A percentile compares a stretch with the other conserved stretches of the same genome.
Evolutionary conservation across 1,140 invertebrate species (phyloP).

Genomic region (Drosophila nigrodunni): DNA sequence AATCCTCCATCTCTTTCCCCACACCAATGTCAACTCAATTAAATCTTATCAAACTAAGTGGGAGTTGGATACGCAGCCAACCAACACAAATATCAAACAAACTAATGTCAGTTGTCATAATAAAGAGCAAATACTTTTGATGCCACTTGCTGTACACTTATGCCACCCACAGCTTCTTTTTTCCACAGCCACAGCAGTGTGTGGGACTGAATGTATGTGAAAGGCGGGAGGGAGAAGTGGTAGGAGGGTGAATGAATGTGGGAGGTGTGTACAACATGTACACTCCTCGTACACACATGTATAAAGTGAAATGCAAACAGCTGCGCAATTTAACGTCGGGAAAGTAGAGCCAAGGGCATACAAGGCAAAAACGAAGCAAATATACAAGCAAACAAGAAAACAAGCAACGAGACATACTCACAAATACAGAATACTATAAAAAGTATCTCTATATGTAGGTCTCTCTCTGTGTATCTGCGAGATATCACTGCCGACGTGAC

Average conservation of each 20-base stretch:
- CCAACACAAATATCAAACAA: constrained; percentile 81
- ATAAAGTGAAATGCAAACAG: constrained; percentile 81
- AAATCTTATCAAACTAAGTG: constrained; percentile 72
- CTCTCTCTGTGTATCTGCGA: constrained; percentile 25
- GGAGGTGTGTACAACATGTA: constrained; percentile 17
- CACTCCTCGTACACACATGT: constrained; percentile 44
- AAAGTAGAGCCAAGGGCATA: constrained; percentile 79
- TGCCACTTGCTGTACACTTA: constrained; percentile 70
- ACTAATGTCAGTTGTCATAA: constrained; percentile 83
- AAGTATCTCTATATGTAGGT: constrained; percentile 3
- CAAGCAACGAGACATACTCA: constrained; percentile 20
- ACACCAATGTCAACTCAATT: constrained; percentile 73
- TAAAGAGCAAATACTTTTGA: constrained; percentile 83
- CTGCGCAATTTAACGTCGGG: constrained; percentile 78
- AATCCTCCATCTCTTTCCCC: constrained; percentile 11
- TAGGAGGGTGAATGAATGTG: neutral
- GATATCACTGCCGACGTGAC: constrained; percentile 49
- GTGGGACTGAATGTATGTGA: neutral
- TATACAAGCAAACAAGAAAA: constrained; percentile 44
- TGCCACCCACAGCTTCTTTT: constrained; percentile 48
- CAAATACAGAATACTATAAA: constrained; percentile 29
- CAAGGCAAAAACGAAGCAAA: constrained; percentile 59
- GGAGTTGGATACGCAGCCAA: constrained; percentile 18
- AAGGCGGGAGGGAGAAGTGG: too few species aligned
- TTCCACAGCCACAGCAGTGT: constrained; percentile 9